Conservation (phyloP, 2,797 vertebrate genomes). For the Rhinophrynus dorsalis region DNA sequence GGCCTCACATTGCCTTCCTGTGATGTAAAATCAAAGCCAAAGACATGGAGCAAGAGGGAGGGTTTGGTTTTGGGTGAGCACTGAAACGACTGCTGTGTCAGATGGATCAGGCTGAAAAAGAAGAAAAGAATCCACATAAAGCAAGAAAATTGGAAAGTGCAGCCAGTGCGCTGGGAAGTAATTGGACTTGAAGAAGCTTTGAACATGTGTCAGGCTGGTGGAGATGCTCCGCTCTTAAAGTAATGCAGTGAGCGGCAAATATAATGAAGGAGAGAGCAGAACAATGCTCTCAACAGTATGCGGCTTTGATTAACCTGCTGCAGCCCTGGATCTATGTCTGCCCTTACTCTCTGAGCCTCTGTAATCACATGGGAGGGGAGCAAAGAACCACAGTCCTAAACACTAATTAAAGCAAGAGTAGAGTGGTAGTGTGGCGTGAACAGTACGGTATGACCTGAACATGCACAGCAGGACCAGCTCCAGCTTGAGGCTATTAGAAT, state of each 20-base stretch:
- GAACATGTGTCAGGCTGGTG: slow-evolving; percentile 68
- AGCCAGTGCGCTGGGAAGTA: slow-evolving; percentile 68
- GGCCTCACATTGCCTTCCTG: no score
- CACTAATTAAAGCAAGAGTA: slow-evolving; percentile 24
- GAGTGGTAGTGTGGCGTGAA: not conserved
- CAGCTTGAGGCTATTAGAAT: not conserved
- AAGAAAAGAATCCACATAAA: slow-evolving; percentile 57
- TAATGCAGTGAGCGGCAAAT: slow-evolving; percentile 60
- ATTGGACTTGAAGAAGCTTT: slow-evolving; percentile 77
- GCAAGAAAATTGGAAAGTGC: slow-evolving; percentile 66
- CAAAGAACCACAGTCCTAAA: not conserved
- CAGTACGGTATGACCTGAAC: not conserved
- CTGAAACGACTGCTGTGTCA: slow-evolving; percentile 32
- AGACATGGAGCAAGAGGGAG: slow-evolving; percentile 12
- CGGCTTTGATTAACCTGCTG: slow-evolving; percentile 69
- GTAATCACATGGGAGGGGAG: slow-evolving; percentile 22
- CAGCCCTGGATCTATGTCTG: slow-evolving; percentile 52
- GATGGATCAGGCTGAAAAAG: slow-evolving; percentile 60
- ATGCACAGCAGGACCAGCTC: not conserved
- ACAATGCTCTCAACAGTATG: slow-evolving; percentile 60
- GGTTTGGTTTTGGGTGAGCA: slow-evolving; percentile 41
- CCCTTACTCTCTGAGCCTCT: slow-evolving; percentile 45
- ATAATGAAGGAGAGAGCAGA: slow-evolving; percentile 72
- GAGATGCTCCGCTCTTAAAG: slow-evolving; percentile 66
- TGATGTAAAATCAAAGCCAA: slow-evolving; percentile 38